These are phyloP conservation scores for Trochalopteron elliotii DNA, from an alignment of 2,113 vertebrate species.

Conservation along the genomic window DNA sequence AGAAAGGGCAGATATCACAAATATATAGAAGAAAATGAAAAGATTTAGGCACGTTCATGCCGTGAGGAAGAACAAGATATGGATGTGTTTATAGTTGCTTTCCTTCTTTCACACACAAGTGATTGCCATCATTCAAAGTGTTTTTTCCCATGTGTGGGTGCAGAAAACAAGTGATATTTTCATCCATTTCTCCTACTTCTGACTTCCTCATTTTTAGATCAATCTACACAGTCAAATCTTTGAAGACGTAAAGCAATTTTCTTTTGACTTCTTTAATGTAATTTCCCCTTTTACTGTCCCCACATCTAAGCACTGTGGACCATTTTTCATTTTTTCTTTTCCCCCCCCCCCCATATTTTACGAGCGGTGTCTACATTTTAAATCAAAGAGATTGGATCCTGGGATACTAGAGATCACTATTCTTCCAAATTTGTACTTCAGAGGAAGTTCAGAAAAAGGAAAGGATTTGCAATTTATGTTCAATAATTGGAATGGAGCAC, in stretches of 20 bases:
- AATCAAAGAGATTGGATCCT: background rate
- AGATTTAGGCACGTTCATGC: background rate
- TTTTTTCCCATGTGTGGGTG: background rate
- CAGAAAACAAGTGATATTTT: background rate
- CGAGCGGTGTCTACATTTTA: background rate
- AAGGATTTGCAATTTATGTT: constrained; percentile 49
- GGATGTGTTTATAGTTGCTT: background rate
- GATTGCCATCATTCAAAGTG: background rate
- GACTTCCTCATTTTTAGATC: background rate
- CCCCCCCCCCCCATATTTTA: background rate
- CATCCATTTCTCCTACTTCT: background rate
- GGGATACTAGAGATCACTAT: background rate
- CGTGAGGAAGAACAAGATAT: background rate
- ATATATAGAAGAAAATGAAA: background rate
- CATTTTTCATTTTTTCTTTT: background rate
- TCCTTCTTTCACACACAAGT: background rate
- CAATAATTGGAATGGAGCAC: constrained; percentile 29
- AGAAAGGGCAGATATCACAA: background rate
- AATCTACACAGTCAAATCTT: background rate
- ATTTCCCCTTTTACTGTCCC: background rate
- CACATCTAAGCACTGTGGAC: background rate
- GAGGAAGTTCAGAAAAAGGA: constrained; percentile 1
- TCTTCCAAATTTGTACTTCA: constrained; percentile 20
- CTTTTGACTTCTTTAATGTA: background rate
- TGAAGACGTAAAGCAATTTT: background rate